These are phyloP conservation scores for Malurus splendens DNA, from an alignment of 2,797 vertebrate genomes.

Conservation along the genomic window DNA sequence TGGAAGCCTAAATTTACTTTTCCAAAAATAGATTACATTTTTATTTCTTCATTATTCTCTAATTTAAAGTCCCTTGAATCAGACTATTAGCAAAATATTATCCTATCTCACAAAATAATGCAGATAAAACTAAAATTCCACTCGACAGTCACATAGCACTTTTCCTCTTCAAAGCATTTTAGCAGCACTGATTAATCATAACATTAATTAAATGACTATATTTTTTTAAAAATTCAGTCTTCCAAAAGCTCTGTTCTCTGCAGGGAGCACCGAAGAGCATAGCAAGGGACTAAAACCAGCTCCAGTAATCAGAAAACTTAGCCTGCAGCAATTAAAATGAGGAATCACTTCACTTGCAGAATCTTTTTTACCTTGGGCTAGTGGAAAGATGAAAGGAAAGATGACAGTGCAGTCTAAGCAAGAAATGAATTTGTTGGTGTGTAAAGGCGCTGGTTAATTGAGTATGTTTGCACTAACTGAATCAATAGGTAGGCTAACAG, in stretches of 20 bases:
- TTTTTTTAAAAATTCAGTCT: neutral
- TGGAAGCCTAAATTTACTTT: slow-evolving; percentile 9
- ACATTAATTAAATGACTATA: slow-evolving; percentile 5
- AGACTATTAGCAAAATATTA: slow-evolving; percentile 29
- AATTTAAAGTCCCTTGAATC: slow-evolving; percentile 30
- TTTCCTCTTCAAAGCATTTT: slow-evolving; percentile 43
- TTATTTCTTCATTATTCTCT: slow-evolving; percentile 26
- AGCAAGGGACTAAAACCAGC: slow-evolving; percentile 18
- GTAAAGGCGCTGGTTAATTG: neutral
- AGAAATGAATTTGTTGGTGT: neutral
- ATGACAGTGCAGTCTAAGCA: neutral
- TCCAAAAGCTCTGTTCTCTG: slow-evolving; percentile 14
- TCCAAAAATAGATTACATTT: slow-evolving; percentile 24
- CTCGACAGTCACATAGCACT: neutral
- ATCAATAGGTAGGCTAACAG: neutral
- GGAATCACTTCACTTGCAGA: slow-evolving; percentile 16
- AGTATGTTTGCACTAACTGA: neutral
- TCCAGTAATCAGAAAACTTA: slow-evolving; percentile 40
- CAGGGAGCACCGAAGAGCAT: slow-evolving; percentile 1
- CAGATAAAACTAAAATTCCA: slow-evolving; percentile 30
- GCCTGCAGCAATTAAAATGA: slow-evolving; percentile 37
- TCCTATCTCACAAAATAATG: slow-evolving; percentile 31
- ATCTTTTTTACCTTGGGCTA: slow-evolving; percentile 12
- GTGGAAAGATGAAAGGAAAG: slow-evolving; percentile 17
- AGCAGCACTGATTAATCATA: slow-evolving; percentile 48